Base-by-base conservation (phyloP, 2,113 vertebrate species). In the Notarius lentiginosus region DNA sequence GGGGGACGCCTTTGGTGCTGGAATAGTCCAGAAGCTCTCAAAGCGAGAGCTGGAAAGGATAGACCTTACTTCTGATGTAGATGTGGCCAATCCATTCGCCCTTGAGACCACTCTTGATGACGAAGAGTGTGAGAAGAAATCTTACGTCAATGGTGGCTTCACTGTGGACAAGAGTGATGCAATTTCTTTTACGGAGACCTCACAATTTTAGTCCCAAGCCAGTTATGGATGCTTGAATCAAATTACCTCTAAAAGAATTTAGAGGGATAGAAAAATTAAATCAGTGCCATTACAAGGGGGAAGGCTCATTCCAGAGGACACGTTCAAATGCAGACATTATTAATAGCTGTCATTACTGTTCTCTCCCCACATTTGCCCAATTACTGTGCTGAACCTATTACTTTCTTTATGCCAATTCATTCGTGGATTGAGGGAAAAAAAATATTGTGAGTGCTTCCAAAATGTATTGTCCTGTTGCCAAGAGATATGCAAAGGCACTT, bases 121-220 rank as follows among this genome's bases (percentile, higher is more conserved):
- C 1, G 97, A 97, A 15, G 97, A 97, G 82, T 93, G 95, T 0
- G 95, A 96, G 90, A 98, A 98, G 93, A 98, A 98, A 91, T 97
- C 98, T 0, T 99, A 99, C 0, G 34, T 99, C 89, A 99, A 99
- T 0, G 98, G 98, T 82, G 98, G 97, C 83, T 99, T 99, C 92
- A 95, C 97, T 0, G 89, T 99, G 1, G 98, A 99, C 95, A 99
- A 97, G 92, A 97, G 96, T 9, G 98, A 99, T 70, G 94, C 96
- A 1, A 96, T 99, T 93, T 99, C 97, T 9, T 99, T 99, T 88
- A 99, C 97, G 0, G 97, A 99, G 91, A 99, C 98, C 75, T 99
- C 98, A 53, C 97, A 99, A 93, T 99, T 99, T 93, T 99, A 96
- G 91, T 73, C 81, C 84, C 41, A 65, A 87, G 60, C 20, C 70